These are phyloP conservation scores for Naja naja DNA, from an alignment of 2,113 vertebrate genomes.

Conservation along the genomic window DNA sequence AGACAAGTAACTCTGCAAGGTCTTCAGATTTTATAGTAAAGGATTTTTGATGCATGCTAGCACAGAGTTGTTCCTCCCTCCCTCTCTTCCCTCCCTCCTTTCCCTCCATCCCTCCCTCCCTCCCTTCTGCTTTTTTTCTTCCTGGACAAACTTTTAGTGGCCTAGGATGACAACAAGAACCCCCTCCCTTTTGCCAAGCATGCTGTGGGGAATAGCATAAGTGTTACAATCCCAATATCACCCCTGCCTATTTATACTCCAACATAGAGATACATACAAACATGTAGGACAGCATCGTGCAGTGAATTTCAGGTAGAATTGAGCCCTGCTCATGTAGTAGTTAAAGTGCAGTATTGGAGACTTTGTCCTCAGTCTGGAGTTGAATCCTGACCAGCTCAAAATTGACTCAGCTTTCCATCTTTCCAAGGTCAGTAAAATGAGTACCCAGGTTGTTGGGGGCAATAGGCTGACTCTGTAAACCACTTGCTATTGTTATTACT, in stretches of 20 bases:
- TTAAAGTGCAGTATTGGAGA: neutral
- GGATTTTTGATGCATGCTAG: neutral
- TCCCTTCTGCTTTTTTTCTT: neutral
- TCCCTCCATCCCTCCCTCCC: neutral
- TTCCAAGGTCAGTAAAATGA: neutral
- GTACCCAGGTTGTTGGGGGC: neutral
- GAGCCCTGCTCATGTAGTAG: neutral
- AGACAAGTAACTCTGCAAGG: neutral
- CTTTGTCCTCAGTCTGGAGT: neutral
- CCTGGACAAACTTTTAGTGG: neutral
- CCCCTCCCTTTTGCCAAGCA: neutral
- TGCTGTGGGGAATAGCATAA: neutral
- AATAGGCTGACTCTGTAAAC: neutral
- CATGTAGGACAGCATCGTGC: neutral
- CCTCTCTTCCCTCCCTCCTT: neutral
- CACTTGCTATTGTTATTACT: neutral
- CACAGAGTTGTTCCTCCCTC: neutral
- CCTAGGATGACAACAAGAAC: neutral
- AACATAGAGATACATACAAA: neutral
- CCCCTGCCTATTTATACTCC: neutral
- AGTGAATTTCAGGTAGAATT: neutral
- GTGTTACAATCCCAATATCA: neutral
- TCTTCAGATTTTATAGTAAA: neutral
- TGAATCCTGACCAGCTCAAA: neutral
- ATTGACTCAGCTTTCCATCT: neutral